These are phyloP conservation scores for Diadophis punctatus DNA, from an alignment of 2,113 vertebrate genomes.

Conservation along the genomic window DNA sequence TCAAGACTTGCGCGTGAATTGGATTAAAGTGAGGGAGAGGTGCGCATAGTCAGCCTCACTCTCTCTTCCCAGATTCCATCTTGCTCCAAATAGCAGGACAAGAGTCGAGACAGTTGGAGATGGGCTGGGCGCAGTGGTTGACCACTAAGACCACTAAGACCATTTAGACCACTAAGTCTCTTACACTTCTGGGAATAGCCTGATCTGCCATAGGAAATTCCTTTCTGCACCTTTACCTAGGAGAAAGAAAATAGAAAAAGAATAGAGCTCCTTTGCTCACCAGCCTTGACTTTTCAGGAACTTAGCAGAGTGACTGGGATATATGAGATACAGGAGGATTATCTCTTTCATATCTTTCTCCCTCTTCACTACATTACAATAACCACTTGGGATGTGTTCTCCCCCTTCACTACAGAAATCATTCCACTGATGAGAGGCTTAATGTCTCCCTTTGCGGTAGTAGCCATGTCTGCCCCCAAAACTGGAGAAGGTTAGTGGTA, in stretches of 20 bases:
- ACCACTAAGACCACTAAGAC: too few species aligned
- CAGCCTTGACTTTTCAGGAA: not conserved
- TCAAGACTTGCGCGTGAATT: too few species aligned
- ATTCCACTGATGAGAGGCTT: not conserved
- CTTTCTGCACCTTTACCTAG: not conserved
- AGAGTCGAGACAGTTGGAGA: too few species aligned
- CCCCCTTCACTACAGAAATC: not conserved
- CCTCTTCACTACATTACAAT: not conserved
- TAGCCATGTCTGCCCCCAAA: not conserved
- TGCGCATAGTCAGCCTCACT: too few species aligned
- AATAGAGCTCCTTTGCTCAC: not conserved
- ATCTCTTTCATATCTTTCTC: not conserved
- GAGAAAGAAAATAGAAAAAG: not conserved
- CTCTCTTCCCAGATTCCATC: too few species aligned
- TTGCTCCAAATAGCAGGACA: too few species aligned
- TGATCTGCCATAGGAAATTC: not conserved
- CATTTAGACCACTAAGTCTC: too few species aligned
- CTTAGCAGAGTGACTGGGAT: not conserved
- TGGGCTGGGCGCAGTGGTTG: too few species aligned
- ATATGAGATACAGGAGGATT: not conserved
- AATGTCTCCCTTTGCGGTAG: not conserved
- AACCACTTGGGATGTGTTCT: not conserved
- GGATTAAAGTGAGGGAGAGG: too few species aligned
- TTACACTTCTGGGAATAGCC: not conserved
- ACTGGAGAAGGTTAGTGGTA: not conserved